Evolutionary conservation across 37 sponge, comb jelly and placozoan species (phyloP).

Genomic region (Crambe crambe): DNA sequence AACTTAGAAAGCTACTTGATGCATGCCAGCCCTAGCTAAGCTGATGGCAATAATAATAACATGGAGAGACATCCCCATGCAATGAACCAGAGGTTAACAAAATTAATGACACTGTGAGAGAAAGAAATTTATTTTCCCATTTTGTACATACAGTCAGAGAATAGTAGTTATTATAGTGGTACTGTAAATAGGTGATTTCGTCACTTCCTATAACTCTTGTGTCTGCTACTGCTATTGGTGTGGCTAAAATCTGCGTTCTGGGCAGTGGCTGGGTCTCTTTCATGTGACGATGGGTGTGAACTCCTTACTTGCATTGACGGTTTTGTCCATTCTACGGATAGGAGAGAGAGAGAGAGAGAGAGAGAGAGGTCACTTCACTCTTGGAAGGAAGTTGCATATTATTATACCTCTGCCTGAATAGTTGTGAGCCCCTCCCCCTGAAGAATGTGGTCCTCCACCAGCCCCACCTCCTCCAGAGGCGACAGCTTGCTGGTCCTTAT

Average conservation of each 20-base stretch:
- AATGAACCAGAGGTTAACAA: too few species aligned
- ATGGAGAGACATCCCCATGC: too few species aligned
- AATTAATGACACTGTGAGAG: too few species aligned
- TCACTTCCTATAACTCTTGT: conserved; percentile 56
- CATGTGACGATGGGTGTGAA: conserved; percentile 36
- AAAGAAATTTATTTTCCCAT: too few species aligned
- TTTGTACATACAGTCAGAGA: not conserved
- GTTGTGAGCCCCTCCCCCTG: conserved; percentile 5
- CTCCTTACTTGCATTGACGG: not conserved
- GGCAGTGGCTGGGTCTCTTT: conserved; percentile 66
- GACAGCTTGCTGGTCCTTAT: conserved; percentile 23
- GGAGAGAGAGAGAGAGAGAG: not conserved
- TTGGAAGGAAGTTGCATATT: too few species aligned
- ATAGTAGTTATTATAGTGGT: not conserved
- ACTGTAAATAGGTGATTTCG: not conserved
- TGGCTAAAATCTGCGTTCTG: conserved; percentile 56
- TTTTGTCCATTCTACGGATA: not conserved
- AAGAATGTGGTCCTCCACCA: conserved; percentile 13
- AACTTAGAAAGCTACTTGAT: too few species aligned
- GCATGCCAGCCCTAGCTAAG: too few species aligned
- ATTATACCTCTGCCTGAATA: conserved; percentile 7
- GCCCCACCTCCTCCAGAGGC: not conserved
- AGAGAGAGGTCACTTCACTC: too few species aligned
- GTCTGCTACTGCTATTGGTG: conserved; percentile 40
- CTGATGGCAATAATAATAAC: too few species aligned